A percentile compares a stretch with the other conserved stretches of the same genome.
Conservation (phyloP, 2,113 vertebrate genomes). For the Rhombomys opimus region DNA sequence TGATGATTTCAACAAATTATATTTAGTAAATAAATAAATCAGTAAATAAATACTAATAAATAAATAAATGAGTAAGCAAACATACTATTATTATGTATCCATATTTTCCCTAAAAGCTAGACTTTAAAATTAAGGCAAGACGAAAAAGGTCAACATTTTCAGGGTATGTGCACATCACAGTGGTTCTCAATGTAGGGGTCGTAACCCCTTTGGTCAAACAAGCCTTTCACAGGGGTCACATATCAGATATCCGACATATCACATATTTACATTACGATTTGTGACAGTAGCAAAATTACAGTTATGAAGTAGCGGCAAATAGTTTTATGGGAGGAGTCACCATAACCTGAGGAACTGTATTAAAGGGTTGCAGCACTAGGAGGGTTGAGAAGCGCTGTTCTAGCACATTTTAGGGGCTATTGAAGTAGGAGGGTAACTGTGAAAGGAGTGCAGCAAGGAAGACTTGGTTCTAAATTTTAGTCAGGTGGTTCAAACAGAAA, state of each 20-base stretch:
- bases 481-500: background rate
- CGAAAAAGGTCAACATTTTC: background rate
- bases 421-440: background rate
- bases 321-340: background rate
- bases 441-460: background rate
- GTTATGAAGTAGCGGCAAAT: background rate
- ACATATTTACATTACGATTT: background rate
- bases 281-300: background rate
- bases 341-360: background rate
- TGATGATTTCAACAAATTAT: background rate
- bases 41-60: background rate
- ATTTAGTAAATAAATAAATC: background rate
- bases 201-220: background rate
- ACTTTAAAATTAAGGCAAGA: background rate
- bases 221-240: background rate
- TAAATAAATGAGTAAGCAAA: conserved; percentile 14
- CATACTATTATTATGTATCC: background rate
- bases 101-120: conserved; percentile 27
- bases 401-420: conserved; percentile 20
- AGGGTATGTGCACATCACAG: background rate
- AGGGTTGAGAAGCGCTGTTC: background rate
- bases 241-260: background rate
- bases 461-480: background rate
- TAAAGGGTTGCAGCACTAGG: background rate
- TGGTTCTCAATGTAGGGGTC: background rate